Conservation (phyloP, 2,888 invertebrate genomes). For the Catotricha subobsoleta region DNA sequence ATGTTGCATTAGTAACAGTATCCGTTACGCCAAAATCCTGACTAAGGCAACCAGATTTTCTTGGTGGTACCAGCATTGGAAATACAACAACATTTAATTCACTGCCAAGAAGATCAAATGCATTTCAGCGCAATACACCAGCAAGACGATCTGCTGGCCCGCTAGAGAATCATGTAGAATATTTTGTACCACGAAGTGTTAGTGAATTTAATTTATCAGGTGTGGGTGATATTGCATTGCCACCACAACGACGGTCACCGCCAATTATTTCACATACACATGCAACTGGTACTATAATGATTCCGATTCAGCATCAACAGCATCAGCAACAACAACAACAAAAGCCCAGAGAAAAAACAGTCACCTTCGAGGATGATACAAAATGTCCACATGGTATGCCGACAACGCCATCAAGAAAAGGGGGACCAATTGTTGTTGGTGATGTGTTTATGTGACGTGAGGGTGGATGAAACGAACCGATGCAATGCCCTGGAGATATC, state of each 20-base stretch:
- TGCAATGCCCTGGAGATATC: slow-evolving; percentile 7
- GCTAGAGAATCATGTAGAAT: slow-evolving; percentile 51
- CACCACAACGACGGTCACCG: slow-evolving; percentile 21
- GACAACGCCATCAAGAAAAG: slow-evolving; percentile 25
- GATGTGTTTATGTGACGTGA: slow-evolving; percentile 68
- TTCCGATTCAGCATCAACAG: slow-evolving; percentile 16
- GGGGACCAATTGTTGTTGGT: slow-evolving; percentile 29
- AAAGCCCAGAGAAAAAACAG: slow-evolving; percentile 54
- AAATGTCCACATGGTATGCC: slow-evolving; percentile 31
- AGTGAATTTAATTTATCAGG: slow-evolving; percentile 66
- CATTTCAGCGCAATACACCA: slow-evolving; percentile 46
- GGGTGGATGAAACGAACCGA: slow-evolving; percentile 19
- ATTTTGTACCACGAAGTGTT: slow-evolving; percentile 67
- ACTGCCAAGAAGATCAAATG: slow-evolving; percentile 31
- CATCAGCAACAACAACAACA: slow-evolving; percentile 20
- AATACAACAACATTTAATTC: slow-evolving; percentile 34
- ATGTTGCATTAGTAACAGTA: slow-evolving; percentile 33
- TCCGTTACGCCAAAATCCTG: slow-evolving; percentile 38
- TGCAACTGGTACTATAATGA: slow-evolving; percentile 16
- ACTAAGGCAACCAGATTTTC: slow-evolving; percentile 32
- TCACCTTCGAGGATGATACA: slow-evolving; percentile 60
- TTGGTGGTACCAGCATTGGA: slow-evolving; percentile 29
- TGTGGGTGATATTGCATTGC: slow-evolving; percentile 37
- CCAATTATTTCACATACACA: slow-evolving; percentile 14
- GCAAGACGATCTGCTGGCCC: slow-evolving; percentile 41